These are phyloP conservation scores for Agonopterix arenella DNA, from an alignment of 2,888 invertebrate species.

Conservation along the genomic window DNA sequence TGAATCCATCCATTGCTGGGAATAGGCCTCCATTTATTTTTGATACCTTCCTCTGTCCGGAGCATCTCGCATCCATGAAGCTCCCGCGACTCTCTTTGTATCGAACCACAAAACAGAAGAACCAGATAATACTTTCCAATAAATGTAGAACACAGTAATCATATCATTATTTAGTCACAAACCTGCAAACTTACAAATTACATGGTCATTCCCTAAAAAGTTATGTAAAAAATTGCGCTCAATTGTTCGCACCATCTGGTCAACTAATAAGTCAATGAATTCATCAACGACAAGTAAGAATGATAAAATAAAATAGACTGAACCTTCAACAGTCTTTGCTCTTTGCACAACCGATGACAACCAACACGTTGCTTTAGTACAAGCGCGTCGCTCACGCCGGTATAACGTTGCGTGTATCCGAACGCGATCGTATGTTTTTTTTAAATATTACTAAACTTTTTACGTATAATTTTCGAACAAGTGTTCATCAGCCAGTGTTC, in stretches of 20 bases:
- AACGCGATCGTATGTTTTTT: conserved; percentile 16
- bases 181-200: too few species aligned
- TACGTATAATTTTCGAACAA: background rate
- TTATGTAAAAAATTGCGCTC: conserved; percentile 7
- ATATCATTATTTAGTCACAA: too few species aligned
- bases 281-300: conserved; percentile 37
- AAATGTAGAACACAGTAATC: too few species aligned
- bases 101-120: too few species aligned
- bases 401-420: conserved; percentile 32
- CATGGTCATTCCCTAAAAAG: background rate
- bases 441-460: background rate
- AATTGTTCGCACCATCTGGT: conserved; percentile 31
- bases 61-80: too few species aligned
- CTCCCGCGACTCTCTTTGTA: too few species aligned
- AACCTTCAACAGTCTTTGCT: background rate
- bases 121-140: too few species aligned
- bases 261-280: conserved; percentile 45
- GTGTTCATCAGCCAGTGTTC: background rate
- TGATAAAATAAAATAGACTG: conserved; percentile 1
- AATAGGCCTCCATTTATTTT: too few species aligned
- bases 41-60: too few species aligned
- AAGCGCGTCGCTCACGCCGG: conserved; percentile 41
- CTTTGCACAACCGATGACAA: conserved; percentile 19
- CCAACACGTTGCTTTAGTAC: conserved; percentile 27
- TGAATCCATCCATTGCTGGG: too few species aligned